Evolutionary conservation across 2,797 vertebrate species (phyloP).

Genomic region (Atherinosoma microstoma): DNA sequence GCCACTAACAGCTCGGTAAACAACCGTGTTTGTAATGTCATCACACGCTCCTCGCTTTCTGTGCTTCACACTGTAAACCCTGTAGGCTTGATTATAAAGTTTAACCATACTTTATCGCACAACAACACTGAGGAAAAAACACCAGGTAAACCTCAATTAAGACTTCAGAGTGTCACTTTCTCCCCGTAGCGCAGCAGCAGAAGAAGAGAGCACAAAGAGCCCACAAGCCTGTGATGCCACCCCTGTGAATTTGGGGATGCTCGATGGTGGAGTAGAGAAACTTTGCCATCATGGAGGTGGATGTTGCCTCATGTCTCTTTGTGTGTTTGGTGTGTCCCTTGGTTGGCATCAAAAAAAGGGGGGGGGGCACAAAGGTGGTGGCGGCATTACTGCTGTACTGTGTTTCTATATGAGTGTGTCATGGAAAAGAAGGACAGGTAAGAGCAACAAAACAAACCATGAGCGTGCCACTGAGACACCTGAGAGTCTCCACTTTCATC

Average conservation of each 20-base stretch:
- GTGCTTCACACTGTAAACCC: constrained; percentile 68
- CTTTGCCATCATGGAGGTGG: constrained; percentile 83
- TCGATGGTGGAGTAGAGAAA: constrained; percentile 68
- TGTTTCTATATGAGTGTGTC: constrained; percentile 42
- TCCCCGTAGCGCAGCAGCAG: constrained; percentile 67
- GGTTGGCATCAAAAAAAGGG: constrained; percentile 52
- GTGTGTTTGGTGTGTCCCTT: constrained; percentile 73
- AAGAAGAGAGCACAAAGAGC: constrained; percentile 75
- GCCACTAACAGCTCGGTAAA: constrained; percentile 71
- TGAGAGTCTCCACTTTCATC: constrained; percentile 70
- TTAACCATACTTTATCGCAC: constrained; percentile 76
- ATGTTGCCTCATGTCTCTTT: constrained; percentile 86
- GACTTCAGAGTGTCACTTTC: constrained; percentile 80
- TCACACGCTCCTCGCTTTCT: constrained; percentile 58
- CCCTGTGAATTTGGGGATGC: constrained; percentile 72
- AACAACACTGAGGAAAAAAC: constrained; percentile 64
- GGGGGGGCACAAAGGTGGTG: constrained; percentile 16
- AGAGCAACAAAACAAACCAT: constrained; percentile 58
- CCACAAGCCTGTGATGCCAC: constrained; percentile 75
- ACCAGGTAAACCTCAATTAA: constrained; percentile 82
- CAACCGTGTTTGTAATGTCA: constrained; percentile 79
- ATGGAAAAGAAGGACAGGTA: constrained; percentile 65
- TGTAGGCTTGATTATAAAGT: constrained; percentile 84
- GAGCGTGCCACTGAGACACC: constrained; percentile 52
- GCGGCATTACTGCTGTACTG: constrained; percentile 14